Evolutionary conservation across 2,888 invertebrate species (phyloP).

Genomic region (Hipparchia semele): DNA sequence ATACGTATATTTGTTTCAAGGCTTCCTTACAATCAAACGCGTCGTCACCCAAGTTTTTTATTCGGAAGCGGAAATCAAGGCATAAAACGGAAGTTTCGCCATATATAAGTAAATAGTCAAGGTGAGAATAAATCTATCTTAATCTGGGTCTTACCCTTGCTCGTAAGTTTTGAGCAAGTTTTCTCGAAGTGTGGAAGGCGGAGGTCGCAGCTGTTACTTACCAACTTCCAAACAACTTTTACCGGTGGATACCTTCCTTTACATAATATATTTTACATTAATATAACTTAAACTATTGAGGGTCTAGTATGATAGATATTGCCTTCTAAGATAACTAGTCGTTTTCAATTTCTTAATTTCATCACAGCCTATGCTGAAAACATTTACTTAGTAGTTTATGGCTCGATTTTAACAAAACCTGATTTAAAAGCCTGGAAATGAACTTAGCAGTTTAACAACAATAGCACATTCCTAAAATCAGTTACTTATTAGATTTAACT

Average conservation of each 20-base stretch:
- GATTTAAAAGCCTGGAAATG: too few relatives aligned
- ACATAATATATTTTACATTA: not conserved
- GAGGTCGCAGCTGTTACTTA: slow-evolving; percentile 34
- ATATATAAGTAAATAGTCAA: slow-evolving; percentile 37
- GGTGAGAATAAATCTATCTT: slow-evolving; percentile 37
- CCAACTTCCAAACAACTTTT: slow-evolving; percentile 26
- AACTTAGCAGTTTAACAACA: too few relatives aligned
- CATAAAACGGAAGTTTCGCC: slow-evolving; percentile 39
- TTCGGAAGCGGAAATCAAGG: slow-evolving; percentile 43
- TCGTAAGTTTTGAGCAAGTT: slow-evolving; percentile 39
- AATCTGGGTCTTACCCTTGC: slow-evolving; percentile 39
- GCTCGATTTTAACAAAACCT: too few relatives aligned
- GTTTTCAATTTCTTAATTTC: too few relatives aligned
- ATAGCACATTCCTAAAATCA: too few relatives aligned
- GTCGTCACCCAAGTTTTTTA: slow-evolving; percentile 17
- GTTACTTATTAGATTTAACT: too few relatives aligned
- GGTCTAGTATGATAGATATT: too few relatives aligned
- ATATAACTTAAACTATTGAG: too few relatives aligned
- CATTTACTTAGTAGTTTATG: too few relatives aligned
- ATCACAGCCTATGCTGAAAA: too few relatives aligned
- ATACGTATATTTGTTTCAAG: not conserved
- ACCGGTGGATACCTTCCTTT: slow-evolving; percentile 5
- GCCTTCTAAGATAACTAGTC: too few relatives aligned
- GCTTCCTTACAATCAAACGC: slow-evolving; percentile 8
- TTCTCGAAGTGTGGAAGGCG: slow-evolving; percentile 32